phyloP scores from a whole-genome alignment of 2,888 invertebrate genomes.

The Nephrotoma flavescens region DNA sequence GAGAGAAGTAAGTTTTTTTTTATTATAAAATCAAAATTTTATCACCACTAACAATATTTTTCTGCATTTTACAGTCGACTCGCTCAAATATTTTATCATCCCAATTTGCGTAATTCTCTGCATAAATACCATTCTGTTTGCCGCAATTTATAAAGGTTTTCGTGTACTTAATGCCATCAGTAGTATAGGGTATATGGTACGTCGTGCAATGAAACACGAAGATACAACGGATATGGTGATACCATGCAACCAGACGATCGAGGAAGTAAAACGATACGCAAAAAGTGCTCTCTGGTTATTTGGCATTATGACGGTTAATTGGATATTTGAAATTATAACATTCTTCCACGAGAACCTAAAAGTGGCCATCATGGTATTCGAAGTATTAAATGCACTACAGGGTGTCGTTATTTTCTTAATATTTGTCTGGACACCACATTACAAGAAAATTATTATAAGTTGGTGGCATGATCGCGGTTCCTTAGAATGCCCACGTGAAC shows the following conservation, averaged over 20 bases:
- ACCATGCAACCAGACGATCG: not conserved
- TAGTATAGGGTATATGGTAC: not conserved
- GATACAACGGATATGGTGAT: not conserved
- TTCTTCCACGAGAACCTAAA: slow-evolving; percentile 17
- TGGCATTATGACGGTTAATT: slow-evolving; percentile 46
- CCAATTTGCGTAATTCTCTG: not conserved
- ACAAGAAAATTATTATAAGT: slow-evolving; percentile 6
- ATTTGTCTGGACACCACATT: slow-evolving; percentile 30
- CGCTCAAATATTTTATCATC: not conserved
- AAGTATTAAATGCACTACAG: slow-evolving; percentile 45
- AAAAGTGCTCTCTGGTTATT: slow-evolving; percentile 30
- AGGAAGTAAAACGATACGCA: slow-evolving; percentile 3
- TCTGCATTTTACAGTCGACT: not conserved
- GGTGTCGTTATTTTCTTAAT: slow-evolving; percentile 45
- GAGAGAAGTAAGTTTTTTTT: not conserved
- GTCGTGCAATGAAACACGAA: not conserved
- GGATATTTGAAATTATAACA: slow-evolving; percentile 47
- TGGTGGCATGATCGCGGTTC: slow-evolving; percentile 11
- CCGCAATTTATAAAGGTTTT: not conserved
- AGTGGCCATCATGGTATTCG: slow-evolving; percentile 39
- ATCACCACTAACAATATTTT: not conserved
- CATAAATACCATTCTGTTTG: not conserved
- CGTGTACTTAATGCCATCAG: not conserved
- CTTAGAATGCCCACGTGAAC: slow-evolving; percentile 5
- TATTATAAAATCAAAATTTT: not conserved